These are phyloP conservation scores for Yponomeuta evonymella DNA, from an alignment of 2,888 invertebrate species.

Conservation along the genomic window DNA sequence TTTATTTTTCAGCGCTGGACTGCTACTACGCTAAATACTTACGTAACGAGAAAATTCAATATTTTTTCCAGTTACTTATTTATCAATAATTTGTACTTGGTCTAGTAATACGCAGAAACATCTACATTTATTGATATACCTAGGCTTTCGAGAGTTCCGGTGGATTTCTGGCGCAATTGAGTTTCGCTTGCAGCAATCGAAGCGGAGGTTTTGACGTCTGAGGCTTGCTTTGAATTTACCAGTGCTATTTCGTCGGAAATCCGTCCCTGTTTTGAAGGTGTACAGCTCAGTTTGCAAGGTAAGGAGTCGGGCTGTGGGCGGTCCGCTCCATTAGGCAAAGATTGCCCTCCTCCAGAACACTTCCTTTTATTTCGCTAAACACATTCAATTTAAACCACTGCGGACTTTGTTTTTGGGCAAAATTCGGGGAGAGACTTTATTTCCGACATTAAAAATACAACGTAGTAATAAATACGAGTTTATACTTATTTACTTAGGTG, in stretches of 20 bases:
- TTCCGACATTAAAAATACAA: no score
- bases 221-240: neutral
- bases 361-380: conserved; percentile 10
- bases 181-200: neutral
- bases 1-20: conserved; percentile 55
- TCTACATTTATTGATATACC: neutral
- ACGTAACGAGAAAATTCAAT: no score
- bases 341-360: conserved; percentile 5
- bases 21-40: conserved; percentile 18
- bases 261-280: neutral
- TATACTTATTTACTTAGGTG: no score
- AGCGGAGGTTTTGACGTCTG: neutral
- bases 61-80: neutral
- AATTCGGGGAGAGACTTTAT: neutral
- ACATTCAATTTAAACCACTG: conserved; percentile 7
- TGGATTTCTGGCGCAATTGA: neutral
- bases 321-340: conserved; percentile 8
- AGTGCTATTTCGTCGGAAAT: neutral
- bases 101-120: neutral
- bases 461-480: no score
- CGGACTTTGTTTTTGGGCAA: neutral
- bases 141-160: neutral
- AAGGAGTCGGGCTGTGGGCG: neutral
- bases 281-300: conserved; percentile 5
- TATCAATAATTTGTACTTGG: neutral